These are phyloP conservation scores for Varecia variegata DNA, from an alignment of 2,797 vertebrate species.

Conservation along the genomic window DNA sequence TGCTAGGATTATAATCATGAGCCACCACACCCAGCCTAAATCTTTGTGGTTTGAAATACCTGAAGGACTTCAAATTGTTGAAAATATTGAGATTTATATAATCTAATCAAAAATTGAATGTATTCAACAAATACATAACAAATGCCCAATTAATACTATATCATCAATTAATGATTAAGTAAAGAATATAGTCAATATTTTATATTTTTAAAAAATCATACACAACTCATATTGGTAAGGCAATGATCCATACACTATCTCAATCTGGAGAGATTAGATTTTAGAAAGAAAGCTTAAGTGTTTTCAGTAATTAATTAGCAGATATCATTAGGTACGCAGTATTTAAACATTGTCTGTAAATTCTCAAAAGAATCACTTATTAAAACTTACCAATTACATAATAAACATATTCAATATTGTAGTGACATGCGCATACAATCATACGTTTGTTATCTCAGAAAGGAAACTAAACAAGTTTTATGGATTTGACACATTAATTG, in stretches of 20 bases:
- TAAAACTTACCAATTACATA: not conserved
- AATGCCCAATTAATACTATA: not conserved
- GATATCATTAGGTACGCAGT: not conserved
- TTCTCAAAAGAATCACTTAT: not conserved
- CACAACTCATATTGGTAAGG: not conserved
- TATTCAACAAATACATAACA: not conserved
- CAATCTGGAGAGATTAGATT: not conserved
- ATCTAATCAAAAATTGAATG: not conserved
- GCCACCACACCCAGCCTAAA: not conserved
- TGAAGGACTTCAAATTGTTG: not conserved
- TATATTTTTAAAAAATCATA: not conserved
- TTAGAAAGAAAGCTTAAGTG: not conserved
- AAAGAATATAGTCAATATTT: not conserved
- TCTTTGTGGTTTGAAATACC: not conserved
- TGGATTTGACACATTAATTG: not conserved
- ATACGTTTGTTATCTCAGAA: not conserved
- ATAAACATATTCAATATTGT: not conserved
- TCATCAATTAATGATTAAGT: not conserved
- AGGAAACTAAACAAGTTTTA: not conserved
- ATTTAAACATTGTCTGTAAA: not conserved
- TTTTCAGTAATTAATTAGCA: not conserved
- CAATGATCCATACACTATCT: not conserved
- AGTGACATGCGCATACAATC: not conserved
- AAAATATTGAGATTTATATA: not conserved
- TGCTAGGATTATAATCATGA: no score